Evolutionary conservation across 2,888 invertebrate species (phyloP), one percentile per base, ranked within the genome.

Genomic region (Dicyrtomina minuta): DNA sequence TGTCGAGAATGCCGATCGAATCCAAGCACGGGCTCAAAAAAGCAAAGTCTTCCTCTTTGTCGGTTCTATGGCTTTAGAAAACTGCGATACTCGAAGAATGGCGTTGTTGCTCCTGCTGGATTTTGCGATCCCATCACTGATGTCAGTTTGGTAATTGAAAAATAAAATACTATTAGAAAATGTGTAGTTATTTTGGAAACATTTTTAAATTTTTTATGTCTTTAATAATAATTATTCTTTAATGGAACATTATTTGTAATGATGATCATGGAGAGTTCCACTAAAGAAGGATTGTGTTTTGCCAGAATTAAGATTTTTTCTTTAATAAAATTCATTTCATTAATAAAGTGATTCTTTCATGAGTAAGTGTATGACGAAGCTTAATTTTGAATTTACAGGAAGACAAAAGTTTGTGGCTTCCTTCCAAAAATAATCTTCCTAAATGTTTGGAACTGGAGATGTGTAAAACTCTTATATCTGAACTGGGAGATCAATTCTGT

Each of bases 1-100:
- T 96, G 96, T 82, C 88, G 96, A 74, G 96, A 96, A 83, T 97
- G 96, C 81, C 88, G 94, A 75, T 90, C 91, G 89, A 90, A 92
- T 56, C 90, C 89, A 81, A 92, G 91, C 81, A 86, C 91, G 75
- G 89, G 88, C 80, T 91, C 90, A 82, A 91, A 90, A 82, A 90
- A 89, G 80, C 88, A 88, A 85, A 88, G 89, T 70, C 94, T 93
- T 83, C 93, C 94, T 79, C 96, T 96, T 84, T 97, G 96, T 83
- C 87, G 96, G 77, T 97, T 96, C 84, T 96, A 94, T 84, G 95
- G 93, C 79, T 96, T 96, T 84, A 87, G 96, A 81, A 88, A 93
- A 83, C 86, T 97, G 81, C 88, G 92, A 80, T 96, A 91, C 83
- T 92, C 90, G 80, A 92, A 92, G 83, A 91, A 90, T 81, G 91